phyloP scores from a whole-genome alignment of 1,140 invertebrate species.

The Eurosta solidaginis region DNA sequence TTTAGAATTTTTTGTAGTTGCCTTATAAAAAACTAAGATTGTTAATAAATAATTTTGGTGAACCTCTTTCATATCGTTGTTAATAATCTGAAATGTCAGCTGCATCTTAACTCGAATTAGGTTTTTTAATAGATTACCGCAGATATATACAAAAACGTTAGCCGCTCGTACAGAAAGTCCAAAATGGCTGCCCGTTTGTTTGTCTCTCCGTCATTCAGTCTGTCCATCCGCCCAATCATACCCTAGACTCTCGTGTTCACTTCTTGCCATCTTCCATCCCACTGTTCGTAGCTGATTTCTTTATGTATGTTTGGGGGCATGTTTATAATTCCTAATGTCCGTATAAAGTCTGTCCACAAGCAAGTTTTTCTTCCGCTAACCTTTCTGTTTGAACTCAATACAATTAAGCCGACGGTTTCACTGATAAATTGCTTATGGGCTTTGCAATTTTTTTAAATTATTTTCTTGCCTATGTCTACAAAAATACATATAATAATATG shows the following conservation, averaged over 20 bases:
- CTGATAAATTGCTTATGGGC: background rate
- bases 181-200: conserved; percentile 11
- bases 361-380: background rate
- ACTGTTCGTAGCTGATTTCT: conserved; percentile 24
- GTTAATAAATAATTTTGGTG: too few relatives aligned
- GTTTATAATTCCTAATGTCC: background rate
- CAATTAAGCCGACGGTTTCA: background rate
- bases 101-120: too few relatives aligned
- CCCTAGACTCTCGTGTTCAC: conserved; percentile 19
- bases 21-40: too few relatives aligned
- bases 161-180: conserved; percentile 7
- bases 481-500: too few relatives aligned
- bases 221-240: background rate
- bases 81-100: too few relatives aligned
- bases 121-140: too few relatives aligned
- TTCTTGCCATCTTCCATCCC: conserved; percentile 14
- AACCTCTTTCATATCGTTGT: too few relatives aligned
- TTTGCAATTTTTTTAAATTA: background rate
- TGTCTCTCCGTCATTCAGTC: background rate
- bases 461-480: too few relatives aligned
- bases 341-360: background rate
- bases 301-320: conserved; percentile 37
- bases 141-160: background rate
- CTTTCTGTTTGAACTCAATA: background rate
- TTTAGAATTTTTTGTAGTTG: too few relatives aligned